Evolutionary conservation across 1,140 invertebrate genomes (phyloP).

Genomic region (Archegozetes longisetosus): DNA sequence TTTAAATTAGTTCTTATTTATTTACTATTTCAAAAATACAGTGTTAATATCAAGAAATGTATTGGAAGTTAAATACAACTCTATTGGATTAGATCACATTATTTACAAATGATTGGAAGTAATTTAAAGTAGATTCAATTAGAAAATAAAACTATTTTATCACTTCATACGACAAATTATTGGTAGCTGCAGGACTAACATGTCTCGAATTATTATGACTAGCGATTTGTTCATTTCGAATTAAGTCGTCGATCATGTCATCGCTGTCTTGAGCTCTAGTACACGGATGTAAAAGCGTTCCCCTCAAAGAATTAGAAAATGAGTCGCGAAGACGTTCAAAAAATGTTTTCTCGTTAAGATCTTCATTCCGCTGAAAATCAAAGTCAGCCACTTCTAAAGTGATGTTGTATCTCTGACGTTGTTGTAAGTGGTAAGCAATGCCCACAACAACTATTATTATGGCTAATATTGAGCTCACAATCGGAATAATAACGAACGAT

Average conservation of each 20-base stretch:
- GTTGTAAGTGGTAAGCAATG: slow-evolving; percentile 45
- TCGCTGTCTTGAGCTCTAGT: background rate
- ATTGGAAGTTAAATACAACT: no score
- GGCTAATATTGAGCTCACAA: slow-evolving; percentile 54
- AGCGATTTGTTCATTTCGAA: no score
- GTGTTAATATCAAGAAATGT: no score
- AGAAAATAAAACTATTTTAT: no score
- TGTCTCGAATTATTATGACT: no score
- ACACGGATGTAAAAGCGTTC: background rate
- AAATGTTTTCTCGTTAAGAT: slow-evolving; percentile 70
- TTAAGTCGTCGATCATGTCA: background rate
- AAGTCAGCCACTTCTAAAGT: slow-evolving; percentile 70
- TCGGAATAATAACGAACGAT: slow-evolving; percentile 65
- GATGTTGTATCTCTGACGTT: slow-evolving; percentile 36
- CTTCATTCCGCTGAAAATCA: slow-evolving; percentile 55
- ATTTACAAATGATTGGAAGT: no score
- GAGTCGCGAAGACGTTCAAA: slow-evolving; percentile 37
- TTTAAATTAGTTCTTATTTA: no score
- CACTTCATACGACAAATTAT: no score
- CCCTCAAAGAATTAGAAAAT: background rate
- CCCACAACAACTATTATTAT: slow-evolving; percentile 65
- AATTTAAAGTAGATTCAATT: no score
- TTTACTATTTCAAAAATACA: no score
- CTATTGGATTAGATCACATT: no score
- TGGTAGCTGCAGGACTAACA: no score